Evolutionary conservation across 2,797 vertebrate species (phyloP).

Genomic region (Enoplosus armatus): DNA sequence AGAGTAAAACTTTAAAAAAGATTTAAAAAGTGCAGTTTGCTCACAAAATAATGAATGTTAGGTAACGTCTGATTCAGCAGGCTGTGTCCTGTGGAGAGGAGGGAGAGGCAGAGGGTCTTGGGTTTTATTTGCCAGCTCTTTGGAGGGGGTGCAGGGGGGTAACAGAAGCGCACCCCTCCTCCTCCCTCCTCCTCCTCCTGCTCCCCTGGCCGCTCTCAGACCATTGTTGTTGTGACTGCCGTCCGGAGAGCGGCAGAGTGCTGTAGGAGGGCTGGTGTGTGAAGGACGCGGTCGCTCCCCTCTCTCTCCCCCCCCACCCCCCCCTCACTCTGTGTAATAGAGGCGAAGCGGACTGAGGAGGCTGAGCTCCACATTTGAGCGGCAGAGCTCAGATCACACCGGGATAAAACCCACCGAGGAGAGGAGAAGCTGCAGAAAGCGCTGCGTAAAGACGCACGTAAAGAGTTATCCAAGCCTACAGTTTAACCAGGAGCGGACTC

Average conservation of each 20-base stretch:
- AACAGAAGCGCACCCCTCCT: slow-evolving; percentile 59
- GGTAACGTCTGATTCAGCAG: not conserved
- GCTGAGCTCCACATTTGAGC: slow-evolving; percentile 40
- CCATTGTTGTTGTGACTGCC: slow-evolving; percentile 87
- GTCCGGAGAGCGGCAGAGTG: slow-evolving; percentile 56
- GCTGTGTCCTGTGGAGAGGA: not conserved
- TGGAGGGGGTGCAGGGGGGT: slow-evolving; percentile 45
- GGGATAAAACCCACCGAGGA: slow-evolving; percentile 6
- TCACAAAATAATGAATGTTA: not conserved
- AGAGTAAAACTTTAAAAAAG: not conserved
- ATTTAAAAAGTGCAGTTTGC: not conserved
- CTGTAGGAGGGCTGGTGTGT: slow-evolving; percentile 51
- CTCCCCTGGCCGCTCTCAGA: slow-evolving; percentile 67
- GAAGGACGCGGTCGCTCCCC: slow-evolving; percentile 46
- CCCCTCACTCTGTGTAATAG: slow-evolving; percentile 2
- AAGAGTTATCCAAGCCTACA: slow-evolving; percentile 24
- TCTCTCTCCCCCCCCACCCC: slow-evolving; percentile 9
- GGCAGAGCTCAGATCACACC: slow-evolving; percentile 23
- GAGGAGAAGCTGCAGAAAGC: slow-evolving; percentile 22
- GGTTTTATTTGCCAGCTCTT: slow-evolving; percentile 48
- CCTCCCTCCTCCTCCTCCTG: slow-evolving; percentile 40
- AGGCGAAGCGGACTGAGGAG: slow-evolving; percentile 32
- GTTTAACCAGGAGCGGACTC: slow-evolving; percentile 21
- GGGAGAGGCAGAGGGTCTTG: slow-evolving; percentile 15
- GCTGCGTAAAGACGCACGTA: slow-evolving; percentile 75